Base-by-base conservation (phyloP, 2,797 vertebrate species). In the Trichosurus vulpecula region DNA sequence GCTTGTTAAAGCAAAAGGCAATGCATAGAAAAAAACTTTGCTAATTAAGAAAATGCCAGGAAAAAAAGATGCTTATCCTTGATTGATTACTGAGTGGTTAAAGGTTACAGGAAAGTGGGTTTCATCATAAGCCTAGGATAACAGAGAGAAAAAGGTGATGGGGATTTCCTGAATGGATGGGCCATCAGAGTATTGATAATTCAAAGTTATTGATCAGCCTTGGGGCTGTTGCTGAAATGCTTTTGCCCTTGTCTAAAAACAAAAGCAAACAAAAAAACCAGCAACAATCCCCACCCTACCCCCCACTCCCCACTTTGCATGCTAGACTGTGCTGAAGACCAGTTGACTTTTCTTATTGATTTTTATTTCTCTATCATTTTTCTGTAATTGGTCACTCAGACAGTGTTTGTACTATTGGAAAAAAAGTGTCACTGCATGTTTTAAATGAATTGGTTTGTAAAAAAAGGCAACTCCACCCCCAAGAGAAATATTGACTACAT, bases 361-460 rank as follows among this genome's bases (percentile, higher is more conserved):
- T 95, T 31, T 94, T 94, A 41, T 95, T 97, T 89, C 30, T 81
- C 61, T 91, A 14, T 92, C 53, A 92, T 93, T 96, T 97, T 35
- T 95, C 1, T 94, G 16, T 92, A 93, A 91, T 92, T 92, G 53
- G 0, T 4, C 81, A 22, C 13, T 92, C 94, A 57, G 91, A 52
- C 4, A 92, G 9, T 95, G 47, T 95, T 96, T 97, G 4, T 93
- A 90, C 27, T 91, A 51, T 54, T 93, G 53, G 81, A 54, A 91
- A 96, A 90, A 51, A 10, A 74, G 22, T 95, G 16, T 96, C 41
- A 55, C 92, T 55, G 92, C 95, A 61, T 27, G 13, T 66, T 54
- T 96, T 94, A 93, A 96, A 97, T 95, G 61, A 90, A 12, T 58
- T 90, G 11, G 4, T 92, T 13, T 10, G 58, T 90, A 74, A 92